A percentile compares a stretch with the other conserved stretches of the same genome.
Conservation (phyloP, 30 jellyfish, hydroid and myxozoan species). For the Chrysaora quinquecirrha region DNA sequence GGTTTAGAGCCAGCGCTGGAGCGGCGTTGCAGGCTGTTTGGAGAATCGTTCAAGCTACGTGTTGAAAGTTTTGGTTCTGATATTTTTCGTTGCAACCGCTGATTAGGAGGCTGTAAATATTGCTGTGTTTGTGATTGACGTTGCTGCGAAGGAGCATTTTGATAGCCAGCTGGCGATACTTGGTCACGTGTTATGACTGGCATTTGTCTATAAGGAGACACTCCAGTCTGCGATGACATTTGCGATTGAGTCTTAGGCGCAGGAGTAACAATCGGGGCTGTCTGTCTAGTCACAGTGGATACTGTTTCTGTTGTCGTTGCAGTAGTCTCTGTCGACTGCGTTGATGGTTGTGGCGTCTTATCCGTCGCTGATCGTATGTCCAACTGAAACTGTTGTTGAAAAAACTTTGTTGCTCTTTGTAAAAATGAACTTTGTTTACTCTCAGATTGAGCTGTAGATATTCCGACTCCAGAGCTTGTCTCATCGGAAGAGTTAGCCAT, state of each 20-base stretch:
- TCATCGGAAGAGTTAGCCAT: not conserved
- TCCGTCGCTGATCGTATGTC: conserved; percentile 49
- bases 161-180: conserved; percentile 16
- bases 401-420: conserved; percentile 89
- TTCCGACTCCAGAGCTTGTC: not conserved
- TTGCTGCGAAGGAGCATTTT: conserved; percentile 3
- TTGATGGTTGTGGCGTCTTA: not conserved
- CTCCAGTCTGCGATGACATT: conserved; percentile 26
- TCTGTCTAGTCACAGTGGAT: not conserved
- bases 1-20: conserved; percentile 40
- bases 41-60: conserved; percentile 9
- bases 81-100: conserved; percentile 39
- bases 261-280: not conserved
- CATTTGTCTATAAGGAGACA: conserved; percentile 85
- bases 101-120: conserved; percentile 59
- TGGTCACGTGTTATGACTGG: conserved; percentile 71
- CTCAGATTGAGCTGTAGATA: conserved; percentile 20
- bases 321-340: conserved; percentile 22
- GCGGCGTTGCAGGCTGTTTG: conserved; percentile 38
- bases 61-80: conserved; percentile 45
- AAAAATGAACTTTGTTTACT: conserved; percentile 60
- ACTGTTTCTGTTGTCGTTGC: conserved; percentile 38
- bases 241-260: not conserved
- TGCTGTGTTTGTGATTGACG: conserved; percentile 32
- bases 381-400: conserved; percentile 89